Base-by-base conservation (phyloP, 2,888 invertebrate species). In the Heliothis peltigera region DNA sequence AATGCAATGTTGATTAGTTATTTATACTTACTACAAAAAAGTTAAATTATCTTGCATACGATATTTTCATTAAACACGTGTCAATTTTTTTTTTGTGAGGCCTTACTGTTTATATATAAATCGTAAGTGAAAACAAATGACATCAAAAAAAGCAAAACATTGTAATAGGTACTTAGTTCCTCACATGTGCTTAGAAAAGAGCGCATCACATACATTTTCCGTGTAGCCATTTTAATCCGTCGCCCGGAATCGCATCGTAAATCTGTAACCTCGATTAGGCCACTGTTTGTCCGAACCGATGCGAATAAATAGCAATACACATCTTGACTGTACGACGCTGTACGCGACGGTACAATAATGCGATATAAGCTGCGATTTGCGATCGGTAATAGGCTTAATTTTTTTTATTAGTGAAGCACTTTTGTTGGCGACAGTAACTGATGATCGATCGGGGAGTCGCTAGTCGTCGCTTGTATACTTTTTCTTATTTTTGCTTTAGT, bases 271-370 rank as follows among this genome's bases (percentile, higher is more conserved):
- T 86, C 88, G 87, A 89, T 90, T 87, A 89, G 83, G 82, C 81
- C 81, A 86, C 79, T 83, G 85, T 85, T 87, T 85, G 84, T 84
- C 73, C 76, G 77, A 64, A 49, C 62, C 72, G 74, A 84, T 84
- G 81, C 80, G 84, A 89, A 78, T 89, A 89, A 90, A 90, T 90
- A 86, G 88, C 87, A 84, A 88, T 87, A 85, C 87, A 87, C 82
- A 85, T 74, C 64, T 79, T 71, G 53, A 71, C 77, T 74, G 54
- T 70, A 42, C 64, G 19, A 8, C 43, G 35, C 4, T 70, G 53
- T 57, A 43, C 73, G 68, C 60, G 59, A 60, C 64, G 49, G 64
- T 67, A 64, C 62, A 70, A 61, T 72, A 77, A 73, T 64, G 77
- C 66, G 74, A 62, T 52, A 67, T 78, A 80, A 78, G 66, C 77